Conservation (phyloP, 23 tunicate species). For the Ciona savignyi region DNA sequence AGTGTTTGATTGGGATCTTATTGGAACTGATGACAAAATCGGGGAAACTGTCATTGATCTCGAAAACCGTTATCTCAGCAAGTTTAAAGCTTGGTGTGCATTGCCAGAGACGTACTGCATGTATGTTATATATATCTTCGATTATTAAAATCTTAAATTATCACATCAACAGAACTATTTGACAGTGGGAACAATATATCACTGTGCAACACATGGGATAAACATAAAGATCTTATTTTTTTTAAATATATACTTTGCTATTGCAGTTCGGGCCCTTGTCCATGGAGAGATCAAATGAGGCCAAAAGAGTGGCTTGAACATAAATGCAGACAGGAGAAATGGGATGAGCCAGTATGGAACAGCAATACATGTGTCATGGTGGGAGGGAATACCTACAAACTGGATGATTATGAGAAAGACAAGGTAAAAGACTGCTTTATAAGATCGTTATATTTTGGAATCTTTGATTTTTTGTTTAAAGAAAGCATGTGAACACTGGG, state of each 20-base stretch:
- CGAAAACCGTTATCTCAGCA: conserved; percentile 74
- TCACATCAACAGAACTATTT: no score
- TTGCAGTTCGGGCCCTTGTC: conserved; percentile 71
- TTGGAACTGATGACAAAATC: conserved; percentile 92
- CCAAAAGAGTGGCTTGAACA: conserved; percentile 82
- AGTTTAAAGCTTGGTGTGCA: conserved; percentile 82
- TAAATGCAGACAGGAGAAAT: conserved; percentile 33
- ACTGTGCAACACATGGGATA: background rate
- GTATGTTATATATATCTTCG: conserved; percentile 33
- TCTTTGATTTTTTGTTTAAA: background rate
- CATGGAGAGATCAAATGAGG: conserved; percentile 78
- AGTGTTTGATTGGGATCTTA: conserved; percentile 86
- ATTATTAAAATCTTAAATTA: no score
- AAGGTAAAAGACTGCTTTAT: conserved; percentile 20
- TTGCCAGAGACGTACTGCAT: conserved; percentile 71
- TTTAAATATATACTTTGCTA: background rate
- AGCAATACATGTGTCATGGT: conserved; percentile 83
- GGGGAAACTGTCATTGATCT: conserved; percentile 84
- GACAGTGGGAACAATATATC: background rate
- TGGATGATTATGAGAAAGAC: conserved; percentile 47
- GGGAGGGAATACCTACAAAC: conserved; percentile 45
- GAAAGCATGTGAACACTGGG: conserved; percentile 70
- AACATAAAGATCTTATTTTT: background rate
- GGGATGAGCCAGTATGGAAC: conserved; percentile 96
- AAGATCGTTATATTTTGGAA: background rate